phyloP scores from a whole-genome alignment of 2,113 vertebrate genomes.

The Rhynchomys soricoides region DNA sequence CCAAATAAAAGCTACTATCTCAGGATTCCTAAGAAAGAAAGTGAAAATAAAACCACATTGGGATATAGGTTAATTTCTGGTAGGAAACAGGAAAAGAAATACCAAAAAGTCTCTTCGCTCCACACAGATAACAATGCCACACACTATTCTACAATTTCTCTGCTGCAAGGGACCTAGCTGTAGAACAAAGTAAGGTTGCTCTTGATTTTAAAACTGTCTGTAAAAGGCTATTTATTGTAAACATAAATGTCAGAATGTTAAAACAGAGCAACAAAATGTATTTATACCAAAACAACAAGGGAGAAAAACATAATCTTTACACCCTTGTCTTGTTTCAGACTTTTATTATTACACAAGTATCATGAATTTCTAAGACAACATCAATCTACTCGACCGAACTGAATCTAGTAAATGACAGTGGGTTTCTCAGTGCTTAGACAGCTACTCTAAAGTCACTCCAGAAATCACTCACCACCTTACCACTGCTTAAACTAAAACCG shows the following conservation, averaged over 20 bases:
- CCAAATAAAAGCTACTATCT: conserved; percentile 50
- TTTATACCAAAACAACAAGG: conserved; percentile 38
- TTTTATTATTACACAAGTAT: neutral
- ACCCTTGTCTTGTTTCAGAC: conserved; percentile 43
- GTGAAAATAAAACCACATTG: conserved; percentile 19
- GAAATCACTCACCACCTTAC: conserved; percentile 11
- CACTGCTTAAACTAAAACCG: conserved; percentile 54
- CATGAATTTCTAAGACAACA: conserved; percentile 53
- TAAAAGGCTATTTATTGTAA: conserved; percentile 59
- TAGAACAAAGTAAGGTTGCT: conserved; percentile 22
- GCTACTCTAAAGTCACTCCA: conserved; percentile 36
- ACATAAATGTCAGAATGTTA: conserved; percentile 44
- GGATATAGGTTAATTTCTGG: conserved; percentile 55
- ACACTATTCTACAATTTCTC: neutral
- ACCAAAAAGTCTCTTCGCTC: conserved; percentile 29
- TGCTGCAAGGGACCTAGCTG: neutral
- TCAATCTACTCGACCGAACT: conserved; percentile 29
- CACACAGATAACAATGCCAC: neutral
- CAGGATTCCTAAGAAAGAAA: conserved; percentile 25
- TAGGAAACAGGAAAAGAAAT: conserved; percentile 66
- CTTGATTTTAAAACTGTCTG: conserved; percentile 53
- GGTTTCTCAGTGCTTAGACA: conserved; percentile 48
- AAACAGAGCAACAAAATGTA: conserved; percentile 66
- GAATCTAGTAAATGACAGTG: conserved; percentile 20
- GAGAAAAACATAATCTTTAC: conserved; percentile 28